Conservation (phyloP, 2,888 invertebrate species). For the Cephus rjabovi region DNA sequence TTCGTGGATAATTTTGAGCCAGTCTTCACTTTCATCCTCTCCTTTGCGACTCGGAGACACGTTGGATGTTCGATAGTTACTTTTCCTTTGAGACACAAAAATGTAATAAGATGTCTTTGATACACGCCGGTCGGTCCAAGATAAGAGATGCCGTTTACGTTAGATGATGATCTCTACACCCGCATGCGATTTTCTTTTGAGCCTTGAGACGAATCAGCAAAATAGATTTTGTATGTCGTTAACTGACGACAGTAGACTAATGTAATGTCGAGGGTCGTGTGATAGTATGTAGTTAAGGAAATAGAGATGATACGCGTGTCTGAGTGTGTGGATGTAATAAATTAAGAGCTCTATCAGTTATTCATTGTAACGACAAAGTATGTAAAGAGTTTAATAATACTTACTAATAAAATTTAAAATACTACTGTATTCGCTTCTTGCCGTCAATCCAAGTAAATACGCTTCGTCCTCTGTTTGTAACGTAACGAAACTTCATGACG, state of each 20-base stretch:
- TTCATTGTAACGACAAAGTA: slow-evolving; percentile 57
- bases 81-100: no score
- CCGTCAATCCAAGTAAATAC: no score
- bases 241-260: slow-evolving; percentile 31
- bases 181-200: not conserved
- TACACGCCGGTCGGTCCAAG: no score
- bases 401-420: slow-evolving; percentile 57
- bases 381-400: slow-evolving; percentile 62
- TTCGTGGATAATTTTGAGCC: no score
- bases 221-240: slow-evolving; percentile 23
- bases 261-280: slow-evolving; percentile 50
- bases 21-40: no score
- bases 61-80: no score
- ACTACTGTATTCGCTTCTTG: not conserved
- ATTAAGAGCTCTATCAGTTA: slow-evolving; percentile 57
- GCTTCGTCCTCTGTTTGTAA: no score
- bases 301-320: slow-evolving; percentile 49
- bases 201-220: slow-evolving; percentile 16
- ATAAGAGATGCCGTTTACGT: no score
- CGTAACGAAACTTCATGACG: no score
- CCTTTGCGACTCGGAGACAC: no score
- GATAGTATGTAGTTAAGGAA: slow-evolving; percentile 51
- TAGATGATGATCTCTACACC: not conserved
- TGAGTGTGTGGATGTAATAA: slow-evolving; percentile 54
- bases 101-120: no score